Evolutionary conservation across 2,113 vertebrate species (phyloP).

Genomic region (Leptocoma aspasia): DNA sequence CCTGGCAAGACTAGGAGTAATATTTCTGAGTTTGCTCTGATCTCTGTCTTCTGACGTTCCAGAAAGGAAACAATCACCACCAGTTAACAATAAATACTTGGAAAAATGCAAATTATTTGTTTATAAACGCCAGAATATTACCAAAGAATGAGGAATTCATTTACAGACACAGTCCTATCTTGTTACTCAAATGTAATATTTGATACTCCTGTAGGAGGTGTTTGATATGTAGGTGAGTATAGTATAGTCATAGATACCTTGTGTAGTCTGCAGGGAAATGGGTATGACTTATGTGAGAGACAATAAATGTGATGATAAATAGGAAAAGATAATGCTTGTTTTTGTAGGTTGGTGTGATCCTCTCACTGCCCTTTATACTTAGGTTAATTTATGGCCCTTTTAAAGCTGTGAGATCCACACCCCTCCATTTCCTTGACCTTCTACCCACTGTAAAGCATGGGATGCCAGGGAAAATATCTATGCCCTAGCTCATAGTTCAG

Average conservation of each 20-base stretch:
- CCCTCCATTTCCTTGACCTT: not conserved
- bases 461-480: not conserved
- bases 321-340: not conserved
- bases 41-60: not conserved
- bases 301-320: not conserved
- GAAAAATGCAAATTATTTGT: accelerated
- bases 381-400: not conserved
- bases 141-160: not conserved
- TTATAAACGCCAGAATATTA: not conserved
- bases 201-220: not conserved
- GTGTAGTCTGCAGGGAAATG: not conserved
- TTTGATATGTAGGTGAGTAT: not conserved
- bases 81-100: not conserved
- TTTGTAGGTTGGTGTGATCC: not conserved
- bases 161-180: not conserved
- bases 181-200: not conserved
- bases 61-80: not conserved
- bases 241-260: not conserved
- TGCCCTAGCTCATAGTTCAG: not conserved
- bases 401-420: not conserved
- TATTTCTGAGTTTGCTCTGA: not conserved
- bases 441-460: not conserved
- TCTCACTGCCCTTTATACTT: not conserved
- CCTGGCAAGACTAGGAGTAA: not conserved
- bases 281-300: not conserved